These are phyloP conservation scores for Hylaeus anthracinus DNA, from an alignment of 1,140 invertebrate genomes.

Conservation along the genomic window DNA sequence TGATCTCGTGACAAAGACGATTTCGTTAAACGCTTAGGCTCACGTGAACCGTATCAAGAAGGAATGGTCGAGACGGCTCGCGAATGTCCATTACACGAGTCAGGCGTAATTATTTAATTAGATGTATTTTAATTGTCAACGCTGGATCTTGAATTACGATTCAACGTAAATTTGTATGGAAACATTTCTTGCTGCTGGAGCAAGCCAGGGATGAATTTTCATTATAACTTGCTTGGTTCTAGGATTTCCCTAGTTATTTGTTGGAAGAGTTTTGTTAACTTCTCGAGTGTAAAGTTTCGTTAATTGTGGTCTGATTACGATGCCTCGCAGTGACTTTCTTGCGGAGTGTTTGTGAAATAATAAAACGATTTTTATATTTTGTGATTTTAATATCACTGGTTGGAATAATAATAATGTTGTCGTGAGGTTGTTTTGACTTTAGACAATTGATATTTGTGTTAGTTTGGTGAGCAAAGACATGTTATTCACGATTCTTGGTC, in stretches of 20 bases:
- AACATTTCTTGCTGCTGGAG: not conserved
- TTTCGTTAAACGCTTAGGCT: not conserved
- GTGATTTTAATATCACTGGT: too few relatives aligned
- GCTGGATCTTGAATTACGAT: not conserved
- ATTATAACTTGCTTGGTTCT: not conserved
- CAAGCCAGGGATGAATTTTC: not conserved
- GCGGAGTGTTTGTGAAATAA: too few relatives aligned
- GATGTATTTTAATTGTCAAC: not conserved
- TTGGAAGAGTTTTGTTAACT: too few relatives aligned
- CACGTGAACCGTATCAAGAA: not conserved
- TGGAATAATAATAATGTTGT: too few relatives aligned
- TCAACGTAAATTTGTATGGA: not conserved
- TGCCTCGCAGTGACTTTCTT: too few relatives aligned
- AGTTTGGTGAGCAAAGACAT: too few relatives aligned
- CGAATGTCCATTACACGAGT: not conserved
- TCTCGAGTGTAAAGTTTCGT: too few relatives aligned
- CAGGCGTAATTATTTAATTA: not conserved
- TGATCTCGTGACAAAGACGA: constrained; percentile 13
- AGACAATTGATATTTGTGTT: too few relatives aligned
- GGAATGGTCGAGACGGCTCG: not conserved
- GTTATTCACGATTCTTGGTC: too few relatives aligned
- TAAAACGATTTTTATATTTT: too few relatives aligned
- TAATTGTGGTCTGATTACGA: not conserved
- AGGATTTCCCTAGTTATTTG: too few relatives aligned
- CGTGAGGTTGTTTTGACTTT: too few relatives aligned